Evolutionary conservation across 2,113 vertebrate species (phyloP).

Genomic region (Microtus richardsoni): DNA sequence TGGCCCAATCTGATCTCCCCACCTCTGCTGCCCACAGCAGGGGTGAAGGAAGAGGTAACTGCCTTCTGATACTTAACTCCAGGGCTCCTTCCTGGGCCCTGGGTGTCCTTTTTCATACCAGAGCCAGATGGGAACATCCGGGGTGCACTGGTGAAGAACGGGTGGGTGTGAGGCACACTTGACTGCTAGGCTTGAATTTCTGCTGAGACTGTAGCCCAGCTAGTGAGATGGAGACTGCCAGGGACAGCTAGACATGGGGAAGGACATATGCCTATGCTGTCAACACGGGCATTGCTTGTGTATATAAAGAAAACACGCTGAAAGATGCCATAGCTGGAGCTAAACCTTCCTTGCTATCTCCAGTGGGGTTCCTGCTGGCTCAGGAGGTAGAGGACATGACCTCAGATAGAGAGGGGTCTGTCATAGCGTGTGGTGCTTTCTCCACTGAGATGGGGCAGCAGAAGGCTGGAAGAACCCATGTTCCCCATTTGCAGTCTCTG

Average conservation of each 20-base stretch:
- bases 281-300: not conserved
- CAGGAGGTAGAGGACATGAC: rapidly evolving
- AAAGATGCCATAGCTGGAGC: rapidly evolving
- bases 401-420: rapidly evolving
- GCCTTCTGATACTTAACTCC: not conserved
- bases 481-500: not conserved
- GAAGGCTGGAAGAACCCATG: rapidly evolving
- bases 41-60: rapidly evolving
- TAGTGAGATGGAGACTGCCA: not conserved
- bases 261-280: rapidly evolving
- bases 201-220: not conserved
- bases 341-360: not conserved
- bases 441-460: not conserved
- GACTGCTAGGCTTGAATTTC: not conserved
- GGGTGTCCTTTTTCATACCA: not conserved
- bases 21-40: rapidly evolving
- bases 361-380: not conserved
- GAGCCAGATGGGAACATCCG: not conserved
- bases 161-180: rapidly evolving
- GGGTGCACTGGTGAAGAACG: not conserved
- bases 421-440: not conserved
- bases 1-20: not conserved
- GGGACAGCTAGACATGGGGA: too few species aligned
- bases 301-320: not conserved
- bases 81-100: not conserved